These are phyloP conservation scores for Drosophila ezoana DNA, from an alignment of 2,888 invertebrate genomes.

Conservation along the genomic window DNA sequence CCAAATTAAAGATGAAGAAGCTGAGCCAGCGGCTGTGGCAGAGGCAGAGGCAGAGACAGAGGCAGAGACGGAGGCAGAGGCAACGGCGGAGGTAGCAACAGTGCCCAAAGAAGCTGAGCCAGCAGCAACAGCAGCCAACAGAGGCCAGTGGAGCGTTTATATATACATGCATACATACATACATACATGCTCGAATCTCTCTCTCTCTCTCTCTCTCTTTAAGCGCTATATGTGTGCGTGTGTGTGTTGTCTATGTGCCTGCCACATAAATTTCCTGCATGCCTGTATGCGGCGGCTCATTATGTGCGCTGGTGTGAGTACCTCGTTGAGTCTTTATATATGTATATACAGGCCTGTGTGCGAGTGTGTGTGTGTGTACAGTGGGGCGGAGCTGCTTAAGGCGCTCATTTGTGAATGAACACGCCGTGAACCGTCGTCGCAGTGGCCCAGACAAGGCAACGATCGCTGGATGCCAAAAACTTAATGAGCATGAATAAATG, in stretches of 20 bases:
- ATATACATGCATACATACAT: slow-evolving; percentile 16
- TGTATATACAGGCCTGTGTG: slow-evolving; percentile 33
- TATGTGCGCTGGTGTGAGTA: slow-evolving; percentile 52
- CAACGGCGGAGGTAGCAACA: slow-evolving; percentile 22
- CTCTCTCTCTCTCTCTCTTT: slow-evolving; percentile 11
- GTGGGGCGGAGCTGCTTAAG: slow-evolving; percentile 83
- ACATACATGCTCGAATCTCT: slow-evolving; percentile 7
- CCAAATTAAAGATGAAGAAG: slow-evolving; percentile 81
- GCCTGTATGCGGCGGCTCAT: slow-evolving; percentile 63
- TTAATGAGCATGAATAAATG: slow-evolving; percentile 81
- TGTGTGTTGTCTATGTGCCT: slow-evolving; percentile 63
- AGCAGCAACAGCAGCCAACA: slow-evolving; percentile 47
- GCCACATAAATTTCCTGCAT: slow-evolving; percentile 70
- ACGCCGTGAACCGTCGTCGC: slow-evolving; percentile 60
- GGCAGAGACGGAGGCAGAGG: slow-evolving; percentile 13
- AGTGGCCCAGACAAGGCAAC: slow-evolving; percentile 46
- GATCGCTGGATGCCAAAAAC: slow-evolving; percentile 67
- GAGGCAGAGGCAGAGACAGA: slow-evolving; percentile 3
- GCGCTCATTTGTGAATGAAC: slow-evolving; percentile 84
- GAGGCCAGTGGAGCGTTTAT: slow-evolving; percentile 38
- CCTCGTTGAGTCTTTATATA: slow-evolving; percentile 9
- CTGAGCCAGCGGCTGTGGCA: slow-evolving; percentile 45
- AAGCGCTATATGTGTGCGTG: slow-evolving; percentile 17
- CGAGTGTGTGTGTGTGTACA: slow-evolving; percentile 55
- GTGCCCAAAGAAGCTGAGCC: slow-evolving; percentile 54